These are phyloP conservation scores for Zaprionus ghesquierei DNA, from an alignment of 1,140 invertebrate species.

Conservation along the genomic window DNA sequence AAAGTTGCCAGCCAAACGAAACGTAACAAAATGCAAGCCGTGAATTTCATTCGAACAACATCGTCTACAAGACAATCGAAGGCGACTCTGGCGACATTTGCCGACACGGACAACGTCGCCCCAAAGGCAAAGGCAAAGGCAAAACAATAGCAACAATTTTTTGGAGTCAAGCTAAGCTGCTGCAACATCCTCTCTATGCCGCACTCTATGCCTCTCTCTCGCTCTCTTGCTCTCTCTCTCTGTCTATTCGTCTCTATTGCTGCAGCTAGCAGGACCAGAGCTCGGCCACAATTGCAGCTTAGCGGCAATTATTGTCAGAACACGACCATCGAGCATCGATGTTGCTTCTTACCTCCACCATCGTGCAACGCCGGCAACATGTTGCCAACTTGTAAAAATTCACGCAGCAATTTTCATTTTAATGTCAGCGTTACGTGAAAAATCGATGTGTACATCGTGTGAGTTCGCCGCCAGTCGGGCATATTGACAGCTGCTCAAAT, in stretches of 20 bases:
- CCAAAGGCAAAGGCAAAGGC: no score
- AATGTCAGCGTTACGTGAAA: slow-evolving; percentile 47
- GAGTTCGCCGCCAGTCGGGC: neutral
- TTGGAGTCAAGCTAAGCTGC: slow-evolving; percentile 31
- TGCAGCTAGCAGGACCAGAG: neutral
- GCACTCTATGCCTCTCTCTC: no score
- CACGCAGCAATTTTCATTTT: slow-evolving; percentile 56
- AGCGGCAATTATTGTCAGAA: slow-evolving; percentile 69
- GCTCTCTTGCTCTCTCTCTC: no score
- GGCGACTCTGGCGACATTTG: slow-evolving; percentile 74
- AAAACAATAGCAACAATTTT: slow-evolving; percentile 69
- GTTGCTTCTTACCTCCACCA: neutral
- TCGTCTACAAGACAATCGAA: slow-evolving; percentile 78
- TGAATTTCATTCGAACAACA: slow-evolving; percentile 79
- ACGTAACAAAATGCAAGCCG: slow-evolving; percentile 80
- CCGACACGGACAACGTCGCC: slow-evolving; percentile 57
- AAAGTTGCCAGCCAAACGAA: slow-evolving; percentile 71
- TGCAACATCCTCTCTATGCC: no score
- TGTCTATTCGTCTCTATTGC: slow-evolving; percentile 32
- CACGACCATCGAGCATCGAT: slow-evolving; percentile 34
- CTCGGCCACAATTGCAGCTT: slow-evolving; percentile 39
- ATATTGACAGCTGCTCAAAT: neutral
- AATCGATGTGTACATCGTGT: slow-evolving; percentile 12
- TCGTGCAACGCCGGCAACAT: slow-evolving; percentile 30
- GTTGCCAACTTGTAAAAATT: slow-evolving; percentile 48